Evolutionary conservation across 1,140 invertebrate species (phyloP), one percentile per base, ranked within the genome.

Genomic region (Telenomus remus): DNA sequence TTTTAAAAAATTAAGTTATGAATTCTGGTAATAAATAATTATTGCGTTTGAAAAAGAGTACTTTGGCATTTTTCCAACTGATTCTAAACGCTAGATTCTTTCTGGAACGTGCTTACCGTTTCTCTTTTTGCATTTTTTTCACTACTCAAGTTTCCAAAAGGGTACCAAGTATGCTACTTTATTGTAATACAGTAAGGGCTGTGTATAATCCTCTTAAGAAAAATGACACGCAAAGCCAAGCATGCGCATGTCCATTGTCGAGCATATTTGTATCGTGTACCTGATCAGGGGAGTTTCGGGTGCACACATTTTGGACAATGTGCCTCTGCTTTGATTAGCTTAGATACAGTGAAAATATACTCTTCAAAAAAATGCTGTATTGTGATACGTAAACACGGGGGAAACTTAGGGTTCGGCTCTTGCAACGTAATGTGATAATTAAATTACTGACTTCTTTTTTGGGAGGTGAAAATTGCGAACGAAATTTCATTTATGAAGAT

Each of bases 201-300:
- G 44, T 49, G 56, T 60, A 64, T 73, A 78, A 78, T 73, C 76
- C 66, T 51, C 76, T 74, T 78, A 66, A 46, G 76, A 65, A 73
- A 73, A 73, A 70, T 69, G 76, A 78, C 76, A 74, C 69, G 76
- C 76, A 73, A 78, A 78, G 76, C 76, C 69, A 78, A 73, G 55
- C 69, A 49, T 65, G 65, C 76, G 60, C 65, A 72, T 59, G 68
- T 35, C 64, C 19, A 65, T 65, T 70, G 61, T 76, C 46, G 11
- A 54, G 48, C 12, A 68, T 54, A 74, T 60, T 69, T 72, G 75
- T 72, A 69, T 72, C 75, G 15, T 33, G 33, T 77, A 77, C 63
- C 74, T 72, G 68, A 65, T 63, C 61, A 33, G 37, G 44, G 15
- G 49, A 56, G 46, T 49, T 54, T 57, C 19, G 56, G 48, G 34